Base-by-base conservation (phyloP, 2,797 vertebrate genomes). In the Schizopygopsis malacanthus region DNA sequence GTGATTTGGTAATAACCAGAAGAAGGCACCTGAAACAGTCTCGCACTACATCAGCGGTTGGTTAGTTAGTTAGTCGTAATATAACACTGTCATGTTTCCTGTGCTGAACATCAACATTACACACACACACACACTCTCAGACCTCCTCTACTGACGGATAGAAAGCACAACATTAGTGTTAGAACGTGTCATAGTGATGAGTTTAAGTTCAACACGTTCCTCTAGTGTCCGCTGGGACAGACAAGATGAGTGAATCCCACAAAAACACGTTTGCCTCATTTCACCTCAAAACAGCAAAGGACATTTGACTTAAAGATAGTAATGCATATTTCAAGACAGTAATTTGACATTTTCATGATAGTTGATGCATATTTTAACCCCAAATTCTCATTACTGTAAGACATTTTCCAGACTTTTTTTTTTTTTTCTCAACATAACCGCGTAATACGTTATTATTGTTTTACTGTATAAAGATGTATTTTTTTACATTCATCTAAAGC, bases 21-120 rank as follows among this genome's bases (percentile, higher is more conserved):
- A 59, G 25, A 90, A 90, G 89, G 87, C 89, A 88, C 81, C 89
- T 84, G n/a, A 59, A 50, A 67, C 78, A 76, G 86, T 89, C 77
- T 83, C 73, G 18, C 71, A 72, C 37, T 47, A 47, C n/a, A 43
- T 67, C 37, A 69, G 28, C 50, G 22, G 25, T 37, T 61, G 41
- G 41, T 76, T 76, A 18, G 76, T 59, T 43, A 25, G 54, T 25
- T 13, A 73, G 18, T 75, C 16, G n/a, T 22, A 83, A 43, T 63
- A 77, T 47, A 89, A 88, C 89, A 83, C 85, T 78, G 59, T 76
- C 75, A 15, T 63, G 73, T 86, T 43, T 73, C 7, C 54, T 63
- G 63, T 86, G 28, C 69, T 65, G 71, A 85, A 59, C 25, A 41
- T 8, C 8, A 28, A 73, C 39, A 79, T 61, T 50, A 65, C 70